Conservation (phyloP, 1,140 invertebrate genomes). For the Stegodyphus dumicola region DNA sequence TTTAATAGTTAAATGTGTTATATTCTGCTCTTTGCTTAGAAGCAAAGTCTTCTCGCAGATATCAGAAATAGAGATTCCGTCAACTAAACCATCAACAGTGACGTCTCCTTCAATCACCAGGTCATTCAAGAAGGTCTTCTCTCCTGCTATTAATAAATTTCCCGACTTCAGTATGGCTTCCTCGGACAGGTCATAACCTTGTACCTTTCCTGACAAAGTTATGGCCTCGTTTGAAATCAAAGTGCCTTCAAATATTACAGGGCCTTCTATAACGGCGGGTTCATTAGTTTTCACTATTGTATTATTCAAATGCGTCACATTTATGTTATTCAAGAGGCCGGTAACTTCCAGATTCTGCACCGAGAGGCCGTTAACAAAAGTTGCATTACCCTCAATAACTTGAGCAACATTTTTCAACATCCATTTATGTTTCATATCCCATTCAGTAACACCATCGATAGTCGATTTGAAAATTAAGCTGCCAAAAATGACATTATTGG, state of each 20-base stretch:
- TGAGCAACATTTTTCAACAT: slow-evolving; percentile 58
- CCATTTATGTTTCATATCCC: slow-evolving; percentile 55
- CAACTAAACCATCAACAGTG: slow-evolving; percentile 44
- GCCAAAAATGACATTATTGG: slow-evolving; percentile 10
- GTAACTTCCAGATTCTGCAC: slow-evolving; percentile 28
- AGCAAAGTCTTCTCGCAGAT: slow-evolving; percentile 45
- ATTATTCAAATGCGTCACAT: slow-evolving; percentile 29
- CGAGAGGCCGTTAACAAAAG: slow-evolving; percentile 27
- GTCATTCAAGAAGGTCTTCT: slow-evolving; percentile 40
- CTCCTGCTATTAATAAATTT: slow-evolving; percentile 40
- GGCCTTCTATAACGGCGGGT: slow-evolving; percentile 18
- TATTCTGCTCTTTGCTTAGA: slow-evolving; percentile 5
- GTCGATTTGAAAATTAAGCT: slow-evolving; percentile 39
- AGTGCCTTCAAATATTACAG: slow-evolving; percentile 17
- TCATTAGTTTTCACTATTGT: slow-evolving; percentile 53
- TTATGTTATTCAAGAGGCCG: slow-evolving; percentile 45
- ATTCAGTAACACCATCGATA: slow-evolving; percentile 56
- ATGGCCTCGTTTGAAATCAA: slow-evolving; percentile 29
- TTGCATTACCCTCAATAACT: slow-evolving; percentile 26
- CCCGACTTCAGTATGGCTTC: slow-evolving; percentile 51
- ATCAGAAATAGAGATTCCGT: slow-evolving; percentile 52
- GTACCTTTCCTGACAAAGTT: slow-evolving; percentile 34
- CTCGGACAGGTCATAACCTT: slow-evolving; percentile 57
- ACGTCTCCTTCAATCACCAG: slow-evolving; percentile 27
- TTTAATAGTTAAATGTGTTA: slow-evolving; percentile 28